Conservation (phyloP, 2,113 vertebrate genomes). For the Damaliscus lunatus region DNA sequence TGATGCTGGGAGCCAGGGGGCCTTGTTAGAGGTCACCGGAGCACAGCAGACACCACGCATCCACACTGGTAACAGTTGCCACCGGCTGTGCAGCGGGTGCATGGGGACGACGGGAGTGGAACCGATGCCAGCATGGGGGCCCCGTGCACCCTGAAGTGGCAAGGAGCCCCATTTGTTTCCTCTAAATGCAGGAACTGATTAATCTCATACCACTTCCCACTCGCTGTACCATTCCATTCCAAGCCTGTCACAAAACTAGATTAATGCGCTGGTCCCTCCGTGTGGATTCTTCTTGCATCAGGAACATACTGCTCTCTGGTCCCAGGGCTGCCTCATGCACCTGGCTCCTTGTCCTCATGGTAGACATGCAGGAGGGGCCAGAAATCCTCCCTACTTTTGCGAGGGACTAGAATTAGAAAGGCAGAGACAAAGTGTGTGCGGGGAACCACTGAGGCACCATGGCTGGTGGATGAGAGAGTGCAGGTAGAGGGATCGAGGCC, state of each 20-base stretch:
- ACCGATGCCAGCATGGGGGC: not conserved
- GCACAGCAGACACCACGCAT: not conserved
- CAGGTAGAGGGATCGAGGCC: not conserved
- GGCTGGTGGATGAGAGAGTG: not conserved
- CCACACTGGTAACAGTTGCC: not conserved
- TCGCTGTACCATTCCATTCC: conserved; percentile 69
- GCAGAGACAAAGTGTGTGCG: not conserved
- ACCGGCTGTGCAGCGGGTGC: not conserved
- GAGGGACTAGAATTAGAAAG: not conserved
- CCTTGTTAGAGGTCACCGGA: conserved; percentile 16
- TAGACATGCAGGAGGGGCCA: conserved; percentile 13
- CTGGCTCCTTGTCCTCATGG: conserved; percentile 69
- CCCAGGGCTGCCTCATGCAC: conserved; percentile 67
- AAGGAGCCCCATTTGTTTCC: conserved; percentile 56
- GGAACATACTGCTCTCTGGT: conserved; percentile 71
- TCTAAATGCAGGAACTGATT: conserved; percentile 75
- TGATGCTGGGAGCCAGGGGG: not conserved
- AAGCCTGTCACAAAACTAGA: conserved; percentile 79
- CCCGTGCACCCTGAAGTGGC: conserved; percentile 59
- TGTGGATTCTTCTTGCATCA: conserved; percentile 69
- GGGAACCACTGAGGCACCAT: not conserved
- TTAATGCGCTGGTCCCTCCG: conserved; percentile 64
- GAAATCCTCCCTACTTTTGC: conserved; percentile 59
- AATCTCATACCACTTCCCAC: conserved; percentile 75
- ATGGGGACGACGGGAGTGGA: not conserved